phyloP scores from a whole-genome alignment of 2,888 invertebrate genomes.

The Leucophora obtusa region DNA sequence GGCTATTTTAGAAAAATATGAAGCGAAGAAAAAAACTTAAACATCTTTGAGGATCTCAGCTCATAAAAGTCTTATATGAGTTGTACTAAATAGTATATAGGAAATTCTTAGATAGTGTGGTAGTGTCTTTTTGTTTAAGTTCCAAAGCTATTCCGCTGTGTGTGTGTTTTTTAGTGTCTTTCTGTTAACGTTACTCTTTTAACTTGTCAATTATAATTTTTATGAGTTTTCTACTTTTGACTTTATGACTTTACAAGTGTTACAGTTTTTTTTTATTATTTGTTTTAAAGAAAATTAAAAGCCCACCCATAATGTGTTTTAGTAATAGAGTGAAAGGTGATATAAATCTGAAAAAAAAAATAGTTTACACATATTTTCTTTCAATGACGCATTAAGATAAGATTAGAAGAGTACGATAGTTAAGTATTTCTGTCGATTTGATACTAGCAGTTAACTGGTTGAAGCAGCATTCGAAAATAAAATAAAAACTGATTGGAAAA shows the following conservation, averaged over 20 bases:
- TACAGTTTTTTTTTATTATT: conserved; percentile 51
- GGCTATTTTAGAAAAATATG: conserved; percentile 57
- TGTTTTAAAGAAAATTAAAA: conserved; percentile 27
- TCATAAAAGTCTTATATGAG: conserved; percentile 30
- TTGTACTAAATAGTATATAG: conserved; percentile 3
- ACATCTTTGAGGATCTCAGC: conserved; percentile 48
- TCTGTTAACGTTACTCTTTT: conserved; percentile 52
- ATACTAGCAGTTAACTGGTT: too few relatives aligned
- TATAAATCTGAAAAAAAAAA: conserved; percentile 41
- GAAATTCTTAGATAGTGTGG: conserved; percentile 33
- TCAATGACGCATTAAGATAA: conserved; percentile 36
- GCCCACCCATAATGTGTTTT: conserved; percentile 53
- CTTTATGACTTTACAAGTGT: conserved; percentile 61
- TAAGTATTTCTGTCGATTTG: too few relatives aligned
- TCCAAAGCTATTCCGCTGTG: conserved; percentile 8
- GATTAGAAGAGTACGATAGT: conserved; percentile 8
- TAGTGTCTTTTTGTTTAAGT: conserved; percentile 23
- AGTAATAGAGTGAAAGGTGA: conserved; percentile 42
- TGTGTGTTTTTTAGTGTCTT: background rate
- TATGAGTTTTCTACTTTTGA: conserved; percentile 53
- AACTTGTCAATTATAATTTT: conserved; percentile 64
- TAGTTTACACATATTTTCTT: conserved; percentile 11
- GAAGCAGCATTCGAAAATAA: too few relatives aligned
- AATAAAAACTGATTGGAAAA: too few relatives aligned
- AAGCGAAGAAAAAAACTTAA: conserved; percentile 16